Evolutionary conservation across 2,113 vertebrate genomes (phyloP).

Genomic region (Ochotona curzoniae): DNA sequence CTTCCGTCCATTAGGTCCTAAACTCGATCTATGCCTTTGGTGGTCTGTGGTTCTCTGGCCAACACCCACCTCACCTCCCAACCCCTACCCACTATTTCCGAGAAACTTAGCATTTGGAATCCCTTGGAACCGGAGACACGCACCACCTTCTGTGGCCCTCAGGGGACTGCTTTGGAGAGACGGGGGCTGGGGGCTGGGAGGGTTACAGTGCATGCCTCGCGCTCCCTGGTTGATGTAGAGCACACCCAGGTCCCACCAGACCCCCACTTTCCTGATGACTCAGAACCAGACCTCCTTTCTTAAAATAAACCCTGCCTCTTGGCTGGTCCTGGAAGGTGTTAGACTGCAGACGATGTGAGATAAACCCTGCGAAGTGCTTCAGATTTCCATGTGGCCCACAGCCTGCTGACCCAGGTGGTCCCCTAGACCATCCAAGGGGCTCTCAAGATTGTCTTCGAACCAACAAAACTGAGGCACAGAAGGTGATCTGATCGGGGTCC

Average conservation of each 20-base stretch:
- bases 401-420: not conserved
- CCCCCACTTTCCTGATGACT: slow-evolving; percentile 20
- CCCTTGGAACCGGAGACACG: slow-evolving; percentile 41
- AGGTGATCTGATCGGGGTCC: not conserved
- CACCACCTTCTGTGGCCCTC: not conserved
- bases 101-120: slow-evolving; percentile 62
- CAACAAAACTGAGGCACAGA: slow-evolving; percentile 21
- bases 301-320: not conserved
- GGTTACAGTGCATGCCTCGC: slow-evolving; percentile 9
- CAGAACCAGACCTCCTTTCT: not conserved
- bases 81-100: slow-evolving; percentile 50
- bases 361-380: slow-evolving; percentile 16
- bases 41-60: not conserved
- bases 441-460: not conserved
- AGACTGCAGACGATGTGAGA: not conserved
- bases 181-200: slow-evolving; percentile 37
- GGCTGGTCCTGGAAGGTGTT: slow-evolving; percentile 15
- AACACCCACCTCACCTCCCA: not conserved
- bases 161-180: slow-evolving; percentile 18
- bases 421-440: not conserved
- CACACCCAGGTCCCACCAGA: slow-evolving; percentile 53
- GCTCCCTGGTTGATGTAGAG: slow-evolving; percentile 58
- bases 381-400: slow-evolving; percentile 21
- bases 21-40: not conserved
- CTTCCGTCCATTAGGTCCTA: not conserved